phyloP scores from a whole-genome alignment of 2,888 invertebrate species.

The Eupithecia tripunctaria region DNA sequence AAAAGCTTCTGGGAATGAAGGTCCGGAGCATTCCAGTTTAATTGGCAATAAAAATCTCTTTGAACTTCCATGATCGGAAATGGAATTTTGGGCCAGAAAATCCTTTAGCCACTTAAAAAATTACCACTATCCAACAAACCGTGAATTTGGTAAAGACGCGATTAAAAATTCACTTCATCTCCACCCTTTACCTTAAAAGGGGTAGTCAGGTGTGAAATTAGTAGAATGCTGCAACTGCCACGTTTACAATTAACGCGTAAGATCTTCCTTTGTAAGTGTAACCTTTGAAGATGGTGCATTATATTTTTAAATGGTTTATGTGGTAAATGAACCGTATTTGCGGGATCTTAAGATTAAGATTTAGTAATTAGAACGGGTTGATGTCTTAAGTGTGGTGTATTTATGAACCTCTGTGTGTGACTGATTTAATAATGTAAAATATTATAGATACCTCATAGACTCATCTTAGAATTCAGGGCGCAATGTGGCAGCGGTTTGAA shows the following conservation, averaged over 20 bases:
- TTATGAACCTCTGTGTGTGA: background rate
- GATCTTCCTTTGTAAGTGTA: conserved; percentile 45
- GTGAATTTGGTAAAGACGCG: conserved; percentile 39
- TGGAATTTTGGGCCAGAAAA: conserved; percentile 12
- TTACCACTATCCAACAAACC: conserved; percentile 33
- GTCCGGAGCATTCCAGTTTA: background rate
- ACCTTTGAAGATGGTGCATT: conserved; percentile 52
- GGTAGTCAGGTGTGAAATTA: conserved; percentile 69
- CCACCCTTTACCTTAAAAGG: conserved; percentile 55
- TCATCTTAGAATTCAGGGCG: no score
- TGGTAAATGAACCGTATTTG: conserved; percentile 18
- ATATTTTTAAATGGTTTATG: conserved; percentile 39
- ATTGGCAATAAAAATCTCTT: conserved; percentile 6
- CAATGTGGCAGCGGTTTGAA: no score
- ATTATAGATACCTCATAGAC: background rate
- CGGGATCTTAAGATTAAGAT: background rate
- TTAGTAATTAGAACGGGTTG: conserved; percentile 3
- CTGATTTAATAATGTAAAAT: background rate
- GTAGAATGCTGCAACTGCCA: conserved; percentile 66
- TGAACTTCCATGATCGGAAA: background rate
- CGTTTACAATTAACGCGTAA: conserved; percentile 57
- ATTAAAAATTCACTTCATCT: conserved; percentile 61
- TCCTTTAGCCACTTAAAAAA: conserved; percentile 6
- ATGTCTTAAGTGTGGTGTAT: background rate
- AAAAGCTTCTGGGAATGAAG: background rate